Conservation (phyloP, 2,797 vertebrate species). For the Fratercula arctica region DNA sequence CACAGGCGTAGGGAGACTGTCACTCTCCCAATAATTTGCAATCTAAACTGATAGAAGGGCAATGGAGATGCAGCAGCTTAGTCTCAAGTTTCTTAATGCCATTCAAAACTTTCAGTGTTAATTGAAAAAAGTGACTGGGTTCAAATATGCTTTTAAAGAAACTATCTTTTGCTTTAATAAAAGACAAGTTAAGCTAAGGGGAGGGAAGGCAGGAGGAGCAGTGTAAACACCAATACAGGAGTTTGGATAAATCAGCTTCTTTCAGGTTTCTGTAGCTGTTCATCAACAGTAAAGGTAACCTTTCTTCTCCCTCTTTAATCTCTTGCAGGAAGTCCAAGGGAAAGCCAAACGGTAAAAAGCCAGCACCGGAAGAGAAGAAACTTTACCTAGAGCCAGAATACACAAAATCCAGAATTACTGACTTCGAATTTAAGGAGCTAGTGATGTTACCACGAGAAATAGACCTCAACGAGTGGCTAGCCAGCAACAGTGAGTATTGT, state of each 20-base stretch:
- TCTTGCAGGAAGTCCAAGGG: conserved; percentile 93
- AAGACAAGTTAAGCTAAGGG: not conserved
- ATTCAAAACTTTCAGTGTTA: not conserved
- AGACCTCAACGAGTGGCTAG: conserved; percentile 99
- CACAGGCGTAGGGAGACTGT: not conserved
- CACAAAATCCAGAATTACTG: conserved; percentile 92
- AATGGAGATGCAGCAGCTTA: not conserved
- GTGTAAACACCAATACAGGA: not conserved
- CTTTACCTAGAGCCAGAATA: conserved; percentile 94
- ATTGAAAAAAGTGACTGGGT: not conserved
- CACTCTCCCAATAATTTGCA: not conserved
- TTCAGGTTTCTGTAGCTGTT: not conserved
- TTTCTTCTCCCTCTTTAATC: not conserved
- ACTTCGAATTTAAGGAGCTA: conserved; percentile 96
- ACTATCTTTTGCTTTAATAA: not conserved
- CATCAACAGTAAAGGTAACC: not conserved
- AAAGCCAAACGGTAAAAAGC: conserved; percentile 98
- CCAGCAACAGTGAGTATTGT: conserved; percentile 92
- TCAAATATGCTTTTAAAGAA: not conserved
- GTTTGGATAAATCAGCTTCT: not conserved
- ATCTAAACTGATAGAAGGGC: not conserved
- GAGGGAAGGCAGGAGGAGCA: not conserved
- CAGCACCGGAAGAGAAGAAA: conserved; percentile 93
- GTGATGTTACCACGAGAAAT: conserved; percentile 96
- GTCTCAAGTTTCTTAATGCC: not conserved